Percentiles rank a stretch among this genome's conserved stretches.
phyloP scores from a whole-genome alignment of 2,797 vertebrate species.

The Polyboroides typus region DNA sequence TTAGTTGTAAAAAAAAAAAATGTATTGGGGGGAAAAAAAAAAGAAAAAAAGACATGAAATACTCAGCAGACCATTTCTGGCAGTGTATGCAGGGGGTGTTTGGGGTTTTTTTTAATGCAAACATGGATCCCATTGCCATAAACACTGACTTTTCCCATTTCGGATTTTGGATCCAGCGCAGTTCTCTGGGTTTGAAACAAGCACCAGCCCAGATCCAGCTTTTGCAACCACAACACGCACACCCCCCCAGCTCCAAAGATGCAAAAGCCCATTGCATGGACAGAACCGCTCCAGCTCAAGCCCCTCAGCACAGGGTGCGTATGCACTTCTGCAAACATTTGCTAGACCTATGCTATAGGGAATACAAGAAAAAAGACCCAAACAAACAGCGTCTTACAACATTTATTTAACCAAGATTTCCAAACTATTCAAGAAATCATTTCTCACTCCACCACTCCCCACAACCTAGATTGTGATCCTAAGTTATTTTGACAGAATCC shows the following conservation, averaged over 20 bases:
- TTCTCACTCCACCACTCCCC: not conserved
- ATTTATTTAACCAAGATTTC: not conserved
- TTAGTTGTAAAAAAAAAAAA: not conserved
- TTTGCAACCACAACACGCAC: rapidly evolving
- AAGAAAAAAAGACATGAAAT: not conserved
- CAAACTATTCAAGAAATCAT: not conserved
- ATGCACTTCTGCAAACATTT: not conserved
- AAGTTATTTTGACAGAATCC: conserved; percentile 10
- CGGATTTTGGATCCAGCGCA: not conserved
- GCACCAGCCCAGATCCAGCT: not conserved
- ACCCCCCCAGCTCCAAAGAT: not conserved
- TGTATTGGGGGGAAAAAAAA: not conserved
- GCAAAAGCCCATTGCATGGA: not conserved
- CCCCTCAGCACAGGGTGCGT: rapidly evolving
- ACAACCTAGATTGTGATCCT: not conserved
- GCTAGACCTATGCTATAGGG: rapidly evolving
- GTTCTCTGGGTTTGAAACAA: not conserved
- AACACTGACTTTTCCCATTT: not conserved
- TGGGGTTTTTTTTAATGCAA: not conserved
- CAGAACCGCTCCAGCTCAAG: rapidly evolving
- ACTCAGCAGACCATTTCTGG: not conserved
- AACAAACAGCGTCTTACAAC: rapidly evolving
- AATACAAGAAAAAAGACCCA: not conserved
- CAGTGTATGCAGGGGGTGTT: rapidly evolving
- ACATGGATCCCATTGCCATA: not conserved